These are phyloP conservation scores for Melanargia galathea DNA, from an alignment of 2,888 invertebrate species.

Conservation along the genomic window DNA sequence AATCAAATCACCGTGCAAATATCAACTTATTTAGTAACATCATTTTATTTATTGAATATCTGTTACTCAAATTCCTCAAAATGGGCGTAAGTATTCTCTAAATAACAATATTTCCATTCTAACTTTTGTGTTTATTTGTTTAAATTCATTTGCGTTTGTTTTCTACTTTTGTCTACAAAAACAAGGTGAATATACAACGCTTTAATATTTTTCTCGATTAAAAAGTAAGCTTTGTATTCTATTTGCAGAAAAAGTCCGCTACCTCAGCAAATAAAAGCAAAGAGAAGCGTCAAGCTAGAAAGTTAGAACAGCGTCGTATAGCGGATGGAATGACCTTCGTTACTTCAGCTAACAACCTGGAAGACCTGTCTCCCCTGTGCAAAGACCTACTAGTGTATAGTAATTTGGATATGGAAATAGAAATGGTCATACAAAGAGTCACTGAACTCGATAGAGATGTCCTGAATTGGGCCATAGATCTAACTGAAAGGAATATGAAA, in stretches of 20 bases:
- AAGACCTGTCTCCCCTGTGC: conserved; percentile 83
- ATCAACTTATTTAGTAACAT: not conserved
- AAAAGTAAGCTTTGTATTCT: not conserved
- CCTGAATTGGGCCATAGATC: conserved; percentile 86
- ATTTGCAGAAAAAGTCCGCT: conserved; percentile 75
- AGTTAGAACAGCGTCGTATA: conserved; percentile 82
- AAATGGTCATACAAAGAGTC: conserved; percentile 83
- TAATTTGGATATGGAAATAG: conserved; percentile 82
- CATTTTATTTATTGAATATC: not conserved
- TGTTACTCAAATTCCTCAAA: conserved; percentile 8
- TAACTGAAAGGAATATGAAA: conserved; percentile 91
- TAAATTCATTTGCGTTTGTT: not conserved
- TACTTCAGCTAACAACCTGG: conserved; percentile 82
- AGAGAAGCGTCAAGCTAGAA: conserved; percentile 83
- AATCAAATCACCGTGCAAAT: not conserved
- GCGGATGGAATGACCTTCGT: conserved; percentile 83
- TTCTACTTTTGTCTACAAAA: not conserved
- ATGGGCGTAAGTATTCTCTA: conserved; percentile 54
- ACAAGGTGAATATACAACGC: not conserved
- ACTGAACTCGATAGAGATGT: conserved; percentile 80
- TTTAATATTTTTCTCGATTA: not conserved
- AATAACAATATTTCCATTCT: not conserved
- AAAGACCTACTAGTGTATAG: conserved; percentile 83
- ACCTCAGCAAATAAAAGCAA: conserved; percentile 78
- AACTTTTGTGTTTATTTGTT: not conserved